Evolutionary conservation across 1,140 invertebrate genomes (phyloP).

Genomic region (Plodia interpunctella): DNA sequence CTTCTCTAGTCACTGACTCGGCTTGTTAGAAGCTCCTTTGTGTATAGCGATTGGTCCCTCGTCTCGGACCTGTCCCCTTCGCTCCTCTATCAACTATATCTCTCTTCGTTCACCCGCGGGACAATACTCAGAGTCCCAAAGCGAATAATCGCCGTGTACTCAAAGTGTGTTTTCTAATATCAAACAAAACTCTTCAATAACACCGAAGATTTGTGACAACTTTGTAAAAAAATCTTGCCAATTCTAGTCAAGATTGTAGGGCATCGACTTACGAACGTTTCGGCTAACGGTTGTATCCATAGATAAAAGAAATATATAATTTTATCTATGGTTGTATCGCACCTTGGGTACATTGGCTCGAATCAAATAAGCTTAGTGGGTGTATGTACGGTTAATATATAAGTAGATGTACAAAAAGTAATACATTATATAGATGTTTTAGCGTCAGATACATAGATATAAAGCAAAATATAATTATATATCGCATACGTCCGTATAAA

Average conservation of each 20-base stretch:
- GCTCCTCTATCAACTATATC: slow-evolving; percentile 22
- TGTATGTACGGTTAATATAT: slow-evolving; percentile 75
- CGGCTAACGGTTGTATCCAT: slow-evolving; percentile 33
- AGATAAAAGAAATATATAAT: too few species aligned
- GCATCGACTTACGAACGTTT: slow-evolving; percentile 17
- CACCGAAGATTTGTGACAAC: slow-evolving; percentile 6
- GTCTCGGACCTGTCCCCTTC: slow-evolving; percentile 10
- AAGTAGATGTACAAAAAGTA: slow-evolving; percentile 78
- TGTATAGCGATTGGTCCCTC: slow-evolving; percentile 8
- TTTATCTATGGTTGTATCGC: slow-evolving; percentile 48
- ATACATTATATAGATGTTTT: slow-evolving; percentile 77
- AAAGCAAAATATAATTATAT: slow-evolving; percentile 77
- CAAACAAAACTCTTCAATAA: slow-evolving; percentile 11
- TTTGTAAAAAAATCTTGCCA: slow-evolving; percentile 22
- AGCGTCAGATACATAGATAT: slow-evolving; percentile 76
- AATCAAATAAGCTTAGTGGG: slow-evolving; percentile 70
- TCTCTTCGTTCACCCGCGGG: slow-evolving; percentile 61
- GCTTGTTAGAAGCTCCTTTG: slow-evolving; percentile 10
- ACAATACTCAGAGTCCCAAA: slow-evolving; percentile 64
- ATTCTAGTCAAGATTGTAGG: slow-evolving; percentile 50
- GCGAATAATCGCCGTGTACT: slow-evolving; percentile 50
- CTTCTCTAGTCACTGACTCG: slow-evolving; percentile 40
- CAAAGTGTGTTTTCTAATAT: slow-evolving; percentile 41
- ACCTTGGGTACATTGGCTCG: slow-evolving; percentile 58
- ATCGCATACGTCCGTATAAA: slow-evolving; percentile 76